A percentile compares a stretch with the other conserved stretches of the same genome.
Conservation (phyloP, 1,140 invertebrate species). For the Drosophila asahinai region DNA sequence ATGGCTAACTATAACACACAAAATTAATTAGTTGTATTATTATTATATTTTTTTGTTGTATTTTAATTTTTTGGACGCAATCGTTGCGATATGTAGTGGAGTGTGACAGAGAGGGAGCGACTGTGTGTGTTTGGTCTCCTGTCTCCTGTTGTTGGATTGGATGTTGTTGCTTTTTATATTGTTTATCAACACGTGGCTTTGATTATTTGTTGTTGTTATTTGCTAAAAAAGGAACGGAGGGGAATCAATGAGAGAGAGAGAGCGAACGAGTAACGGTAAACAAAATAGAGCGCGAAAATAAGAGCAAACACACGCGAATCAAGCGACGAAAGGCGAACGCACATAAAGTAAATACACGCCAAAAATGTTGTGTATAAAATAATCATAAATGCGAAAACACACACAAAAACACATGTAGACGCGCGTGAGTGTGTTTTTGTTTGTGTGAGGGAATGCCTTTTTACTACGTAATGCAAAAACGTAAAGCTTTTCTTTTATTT, state of each 20-base stretch:
- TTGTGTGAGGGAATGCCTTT: slow-evolving; percentile 66
- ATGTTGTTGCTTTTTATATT: slow-evolving; percentile 30
- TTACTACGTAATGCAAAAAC: slow-evolving; percentile 72
- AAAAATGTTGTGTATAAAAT: slow-evolving; percentile 59
- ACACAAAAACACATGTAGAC: slow-evolving; percentile 33
- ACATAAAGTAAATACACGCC: slow-evolving; percentile 68
- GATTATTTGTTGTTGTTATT: slow-evolving; percentile 30
- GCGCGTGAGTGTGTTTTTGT: slow-evolving; percentile 26
- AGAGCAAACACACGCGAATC: slow-evolving; percentile 72
- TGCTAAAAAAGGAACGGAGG: slow-evolving; percentile 50
- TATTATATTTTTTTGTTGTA: slow-evolving; percentile 22
- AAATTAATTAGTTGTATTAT: slow-evolving; percentile 23
- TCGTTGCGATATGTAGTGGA: slow-evolving; percentile 67
- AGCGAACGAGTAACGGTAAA: slow-evolving; percentile 16
- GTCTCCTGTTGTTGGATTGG: slow-evolving; percentile 8
- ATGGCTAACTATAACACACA: slow-evolving; percentile 30
- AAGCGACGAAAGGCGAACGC: slow-evolving; percentile 67
- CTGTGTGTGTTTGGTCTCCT: slow-evolving; percentile 14
- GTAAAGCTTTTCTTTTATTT: slow-evolving; percentile 54
- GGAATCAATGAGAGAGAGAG: slow-evolving; percentile 55
- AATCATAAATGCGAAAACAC: slow-evolving; percentile 68
- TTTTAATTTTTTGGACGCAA: slow-evolving; percentile 58
- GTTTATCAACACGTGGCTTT: slow-evolving; percentile 61
- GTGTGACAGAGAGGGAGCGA: slow-evolving; percentile 25
- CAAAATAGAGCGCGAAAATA: slow-evolving; percentile 34